Base-by-base conservation (phyloP, 2,888 invertebrate genomes). In the Polymixis flavicincta region DNA sequence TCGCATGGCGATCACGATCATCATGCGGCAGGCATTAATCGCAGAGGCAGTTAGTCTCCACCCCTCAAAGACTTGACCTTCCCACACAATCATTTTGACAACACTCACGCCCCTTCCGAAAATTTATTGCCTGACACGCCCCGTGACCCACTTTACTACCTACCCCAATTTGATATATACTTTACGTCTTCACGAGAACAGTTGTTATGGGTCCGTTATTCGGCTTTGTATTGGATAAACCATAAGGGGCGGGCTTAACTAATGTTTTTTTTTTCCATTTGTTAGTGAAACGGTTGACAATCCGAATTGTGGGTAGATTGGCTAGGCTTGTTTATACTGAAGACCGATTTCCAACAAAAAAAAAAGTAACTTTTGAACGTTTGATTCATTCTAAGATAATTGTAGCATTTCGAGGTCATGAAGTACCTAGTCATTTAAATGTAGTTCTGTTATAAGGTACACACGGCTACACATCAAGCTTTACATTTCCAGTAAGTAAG, bases 121-220 rank as follows among this genome's bases (percentile, higher is more conserved):
- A 79, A 74, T 61, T 55, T 65, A 55, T 4, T n/a, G n/a, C 8
- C 1, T 52, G 54, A 0, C 55, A 42, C 55, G 70, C 77, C 76
- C 61, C n/a, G n/a, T 22, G 22, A 32, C 11, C 71, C 32, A 78
- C 0, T 71, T 76, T 2, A 22, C 25, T 54, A 5, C 54, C 32
- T 28, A 42, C 28, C 50, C 45, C 22, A 28, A n/a, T 45, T 25
- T 52, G 14, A 28, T 28, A 45, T 32, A 54, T 42, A 25, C 19
- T 52, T 55, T 7, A 50, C 22, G n/a, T 42, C 60, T 54, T 52
- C 2, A 42, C 22, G 72, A 61, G 61, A 55, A 37, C 45, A 1
- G 19, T 13, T 25, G 22, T 28, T 11, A 7, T n/a, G 14, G 14
- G 37, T 17, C 28, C 11, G 13, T n/a, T 28, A n/a, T 42, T 14